Base-by-base conservation (phyloP, 2,888 invertebrate genomes). In the Nomada fabriciana region DNA sequence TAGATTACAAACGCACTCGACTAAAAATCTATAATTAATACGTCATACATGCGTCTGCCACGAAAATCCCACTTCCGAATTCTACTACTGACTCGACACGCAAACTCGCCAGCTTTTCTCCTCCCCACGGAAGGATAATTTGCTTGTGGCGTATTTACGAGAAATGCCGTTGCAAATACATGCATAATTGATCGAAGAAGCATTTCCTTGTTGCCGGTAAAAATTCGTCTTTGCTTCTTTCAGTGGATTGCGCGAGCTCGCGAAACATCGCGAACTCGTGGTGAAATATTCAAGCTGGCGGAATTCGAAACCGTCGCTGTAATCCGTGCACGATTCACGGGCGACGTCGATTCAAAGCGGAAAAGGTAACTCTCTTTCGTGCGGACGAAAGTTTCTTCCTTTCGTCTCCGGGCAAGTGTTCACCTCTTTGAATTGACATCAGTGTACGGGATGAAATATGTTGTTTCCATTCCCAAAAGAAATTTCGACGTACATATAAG, bases 361-460 rank as follows among this genome's bases (percentile, higher is more conserved):
- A 81, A 79, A 76, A 83, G 77, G 83, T 86, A 87, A 89, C 84
- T 76, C 88, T 82, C 79, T 89, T 89, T 82, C 79, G 76, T 79
- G 63, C 64, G 78, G 69, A 69, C 77, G 78, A 86, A 89, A 88
- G 80, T 88, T 87, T 84, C 80, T 80, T 69, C 81, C 80, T 72
- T 20, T 55, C 57, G 15, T 60, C 47, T 64, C 20, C 76, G 61
- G 7, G 52, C 20, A 36, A n/a, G 23, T 29, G 57, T 64, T 60
- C 52, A 68, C 52, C 53, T 25, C 76, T 83, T 82, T 79, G 70
- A 79, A 76, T 80, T 64, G 76, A 84, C 86, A 67, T 83, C 76
- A 69, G 70, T 71, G 76, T 75, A 76, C 63, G 73, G 65, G 60
- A 64, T 57, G 72, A 76, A 84, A 84, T 76, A 83, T 79, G 75